Evolutionary conservation across 2,797 vertebrate species (phyloP), one percentile per base, ranked within the genome.

Genomic region (Crenichthys baileyi): DNA sequence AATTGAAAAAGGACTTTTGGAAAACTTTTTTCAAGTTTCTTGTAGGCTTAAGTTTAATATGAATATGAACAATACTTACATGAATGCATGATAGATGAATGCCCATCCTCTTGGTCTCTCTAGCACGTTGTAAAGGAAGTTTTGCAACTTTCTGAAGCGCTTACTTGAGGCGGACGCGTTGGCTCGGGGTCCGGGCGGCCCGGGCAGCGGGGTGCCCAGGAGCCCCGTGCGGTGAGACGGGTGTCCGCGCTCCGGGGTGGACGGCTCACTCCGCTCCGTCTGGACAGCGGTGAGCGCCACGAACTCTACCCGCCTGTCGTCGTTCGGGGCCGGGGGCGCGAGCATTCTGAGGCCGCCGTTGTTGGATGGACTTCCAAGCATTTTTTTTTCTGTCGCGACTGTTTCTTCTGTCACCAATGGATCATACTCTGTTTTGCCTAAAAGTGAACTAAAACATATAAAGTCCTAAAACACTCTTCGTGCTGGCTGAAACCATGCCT

Each of bases 11-110:
- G 1, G 31, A 4, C 51, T 73, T 68, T 18, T 1, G n/a, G 0
- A 41, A 44, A 1, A 79, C 75, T 81, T 80, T 72, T 73, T 60
- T 12, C 5, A 75, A 79, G 82, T 65, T 80, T 72, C 3, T 16
- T 26, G 36, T 5, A 11, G 7, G 7, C 18, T 26, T 29, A 31
- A n/a, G 8, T 7, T 16, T 20, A 3, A 72, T 3, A 50, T 41
- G 13, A 63, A 55, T 5, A 16, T 51, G 11, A 50, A 18, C 44
- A 48, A 15, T 20, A 94, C 98, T 99, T 91, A 99, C 98, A 99
- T 97, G 95, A 99, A 99, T 24, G 95, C 98, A 79, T 99, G 98
- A 92, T 99, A 99, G 94, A 98, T 94, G 95, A 99, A 99, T 7
- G 98, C 98, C 96, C 97, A 99, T 91, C 97, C 98, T 81, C 98